Evolutionary conservation across 2,797 vertebrate species (phyloP).

Genomic region (Pogoniulus pusillus): DNA sequence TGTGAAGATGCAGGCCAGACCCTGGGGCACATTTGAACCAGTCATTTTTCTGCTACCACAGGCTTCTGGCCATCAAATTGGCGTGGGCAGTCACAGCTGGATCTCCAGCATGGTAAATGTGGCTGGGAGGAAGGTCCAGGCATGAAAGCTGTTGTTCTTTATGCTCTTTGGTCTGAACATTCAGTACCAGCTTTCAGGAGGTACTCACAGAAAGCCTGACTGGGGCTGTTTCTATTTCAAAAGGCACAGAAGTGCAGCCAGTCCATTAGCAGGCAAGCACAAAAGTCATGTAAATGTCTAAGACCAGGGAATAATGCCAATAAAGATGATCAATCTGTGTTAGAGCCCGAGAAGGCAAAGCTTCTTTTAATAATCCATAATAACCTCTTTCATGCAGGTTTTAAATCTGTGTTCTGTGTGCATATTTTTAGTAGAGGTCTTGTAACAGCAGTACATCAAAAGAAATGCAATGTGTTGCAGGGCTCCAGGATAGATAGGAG

Average conservation of each 20-base stretch:
- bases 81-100: not conserved
- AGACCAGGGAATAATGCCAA: not conserved
- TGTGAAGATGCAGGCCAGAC: not conserved
- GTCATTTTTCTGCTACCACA: not conserved
- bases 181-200: not conserved
- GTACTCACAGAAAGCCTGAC: not conserved
- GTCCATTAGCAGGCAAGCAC: not conserved
- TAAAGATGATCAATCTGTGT: not conserved
- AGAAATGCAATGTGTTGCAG: not conserved
- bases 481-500: not conserved
- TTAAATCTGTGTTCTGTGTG: not conserved
- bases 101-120: rapidly evolving
- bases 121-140: not conserved
- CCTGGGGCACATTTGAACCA: not conserved
- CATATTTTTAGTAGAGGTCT: not conserved
- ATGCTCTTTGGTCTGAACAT: not conserved
- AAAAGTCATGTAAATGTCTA: not conserved
- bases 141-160: not conserved
- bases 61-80: not conserved
- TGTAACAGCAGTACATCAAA: not conserved
- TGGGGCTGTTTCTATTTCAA: not conserved
- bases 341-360: not conserved
- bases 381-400: not conserved
- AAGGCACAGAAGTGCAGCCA: not conserved
- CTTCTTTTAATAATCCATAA: not conserved